Base-by-base conservation (phyloP, 2,888 invertebrate genomes). In the Cosmia pyralina region DNA sequence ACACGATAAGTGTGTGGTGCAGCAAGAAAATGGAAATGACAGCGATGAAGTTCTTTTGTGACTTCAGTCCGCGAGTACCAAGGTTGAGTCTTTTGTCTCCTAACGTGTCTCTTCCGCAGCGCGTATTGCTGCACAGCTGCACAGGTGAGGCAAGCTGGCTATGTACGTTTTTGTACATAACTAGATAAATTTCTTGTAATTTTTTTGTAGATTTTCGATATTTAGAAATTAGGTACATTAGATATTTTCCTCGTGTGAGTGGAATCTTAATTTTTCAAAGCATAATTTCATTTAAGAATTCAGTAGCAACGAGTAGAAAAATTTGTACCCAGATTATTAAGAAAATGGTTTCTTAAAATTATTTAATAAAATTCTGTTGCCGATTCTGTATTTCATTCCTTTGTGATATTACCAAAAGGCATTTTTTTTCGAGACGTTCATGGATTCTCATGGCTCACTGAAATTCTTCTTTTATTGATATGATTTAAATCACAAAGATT, bases 1-100 rank as follows among this genome's bases (percentile, higher is more conserved):
- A 83, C 87, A 74, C 81, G 84, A 85, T 88, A 89, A 89, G 87
- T 89, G 86, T 87, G 90, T 88, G 91, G 88, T 91, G 91, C 91
- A 91, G 85, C 85, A 85, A 88, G 91, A 91, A 93, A 94, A 94
- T 94, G 93, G 92, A 92, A 93, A 93, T 93, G 93, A 93, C 93
- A 92, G 88, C 91, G 88, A 90, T 89, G 91, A 90, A 89, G 89
- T 91, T 93, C 92, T 94, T 93, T 94, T 94, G 93, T 92, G 87
- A 85, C 72, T 88, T 79, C 74, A 70, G 71, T 79, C 64, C 52
- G 66, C 63, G 80, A 72, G 83, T 78, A 79, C 69, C 70, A 77
- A 86, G 85, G 85, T 85, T 82, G 79, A 79, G 53, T 59, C 87
- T 85, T 81, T 85, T 85, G 85, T 85, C 83, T 84, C 58, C 48